These are phyloP conservation scores for Augochlorella aurata DNA, from an alignment of 2,888 invertebrate genomes.

Conservation along the genomic window DNA sequence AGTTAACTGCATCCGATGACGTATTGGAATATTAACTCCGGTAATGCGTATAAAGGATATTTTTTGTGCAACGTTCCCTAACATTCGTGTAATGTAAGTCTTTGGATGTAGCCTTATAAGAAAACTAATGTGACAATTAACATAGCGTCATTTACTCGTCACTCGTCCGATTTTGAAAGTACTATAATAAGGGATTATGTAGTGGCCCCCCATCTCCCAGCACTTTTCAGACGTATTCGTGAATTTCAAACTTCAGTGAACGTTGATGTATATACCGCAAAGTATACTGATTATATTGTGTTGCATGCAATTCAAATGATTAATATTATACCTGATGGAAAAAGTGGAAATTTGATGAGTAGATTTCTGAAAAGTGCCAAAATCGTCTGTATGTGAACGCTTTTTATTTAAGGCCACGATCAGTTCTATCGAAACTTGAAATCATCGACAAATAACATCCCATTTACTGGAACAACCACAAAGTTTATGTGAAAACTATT, in stretches of 20 bases:
- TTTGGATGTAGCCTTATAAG: constrained; percentile 59
- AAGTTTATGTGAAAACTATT: not conserved
- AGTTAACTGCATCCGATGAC: constrained; percentile 69
- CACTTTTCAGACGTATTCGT: constrained; percentile 54
- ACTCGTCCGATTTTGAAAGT: constrained; percentile 49
- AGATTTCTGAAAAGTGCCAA: constrained; percentile 58
- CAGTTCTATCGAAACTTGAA: not conserved
- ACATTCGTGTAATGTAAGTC: constrained; percentile 54
- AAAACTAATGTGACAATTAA: constrained; percentile 57
- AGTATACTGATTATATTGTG: constrained; percentile 30
- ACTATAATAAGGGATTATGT: constrained; percentile 44
- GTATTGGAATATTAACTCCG: constrained; percentile 59
- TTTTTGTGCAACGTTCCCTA: constrained; percentile 59
- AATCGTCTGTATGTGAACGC: constrained; percentile 48
- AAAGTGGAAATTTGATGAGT: constrained; percentile 28
- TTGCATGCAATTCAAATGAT: constrained; percentile 41
- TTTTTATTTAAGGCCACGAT: constrained; percentile 18
- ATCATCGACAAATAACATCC: constrained; percentile 3
- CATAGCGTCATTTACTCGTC: constrained; percentile 50
- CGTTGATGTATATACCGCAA: constrained; percentile 26
- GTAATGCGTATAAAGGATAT: constrained; percentile 55
- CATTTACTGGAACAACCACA: not conserved
- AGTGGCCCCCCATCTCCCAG: constrained; percentile 25
- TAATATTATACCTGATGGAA: constrained; percentile 38
- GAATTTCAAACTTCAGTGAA: constrained; percentile 36